Evolutionary conservation across 1,140 invertebrate genomes (phyloP), one percentile per base, ranked within the genome.

Genomic region (Mamestra configurata): DNA sequence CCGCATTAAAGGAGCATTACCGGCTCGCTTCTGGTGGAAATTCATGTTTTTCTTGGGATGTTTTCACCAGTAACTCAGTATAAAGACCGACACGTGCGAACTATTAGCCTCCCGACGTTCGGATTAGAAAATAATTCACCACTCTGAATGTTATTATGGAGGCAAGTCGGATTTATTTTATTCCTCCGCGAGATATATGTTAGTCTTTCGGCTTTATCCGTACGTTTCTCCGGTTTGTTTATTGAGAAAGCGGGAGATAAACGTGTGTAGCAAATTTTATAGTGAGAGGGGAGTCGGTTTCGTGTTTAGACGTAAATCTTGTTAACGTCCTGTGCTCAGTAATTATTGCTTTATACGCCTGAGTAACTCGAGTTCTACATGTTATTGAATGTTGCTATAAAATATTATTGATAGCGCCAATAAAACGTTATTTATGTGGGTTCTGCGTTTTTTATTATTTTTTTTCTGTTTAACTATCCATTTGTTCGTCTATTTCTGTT

Each of bases 121-220:
- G 91, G 91, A 94, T 94, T 93, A 94, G 93, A 94, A 93, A 93
- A 94, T 94, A 93, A 94, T 94, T 94, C 92, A 94, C 83, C 89
- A 79, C 87, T 88, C 88, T 87, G 89, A 92, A 93, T 94, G 90
- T 93, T 93, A 93, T 94, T 94, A 93, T 92, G 90, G 92, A 86
- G 85, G 84, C 64, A 84, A 85, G 85, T 77, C 82, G 91, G 93
- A 94, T 94, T 93, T 94, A 94, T 94, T 94, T 94, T 93, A 94
- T 93, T 93, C 90, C 88, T 70, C 20, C 68, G 79, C 80, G 86
- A 92, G 92, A 94, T 93, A 90, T 92, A 93, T 90, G 89, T 85
- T 86, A 87, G 92, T 91, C 86, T 92, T 91, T 90, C 84, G 87
- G 90, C 88, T 90, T 90, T 90, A 92, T 91, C 88, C 89, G 86